phyloP scores from a whole-genome alignment of 2,113 vertebrate genomes.

The Mugil cephalus region DNA sequence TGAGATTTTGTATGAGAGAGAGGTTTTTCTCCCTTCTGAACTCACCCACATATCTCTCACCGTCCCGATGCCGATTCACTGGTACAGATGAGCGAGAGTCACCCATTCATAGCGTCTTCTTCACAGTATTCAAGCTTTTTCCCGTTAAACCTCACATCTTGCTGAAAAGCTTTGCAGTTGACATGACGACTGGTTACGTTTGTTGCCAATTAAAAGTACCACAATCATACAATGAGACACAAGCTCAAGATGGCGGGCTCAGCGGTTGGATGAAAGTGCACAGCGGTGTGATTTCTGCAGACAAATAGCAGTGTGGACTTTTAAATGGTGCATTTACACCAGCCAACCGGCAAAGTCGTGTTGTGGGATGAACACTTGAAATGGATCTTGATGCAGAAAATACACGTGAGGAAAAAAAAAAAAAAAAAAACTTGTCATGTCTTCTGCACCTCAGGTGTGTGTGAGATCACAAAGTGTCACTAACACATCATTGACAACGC shows the following conservation, averaged over 20 bases:
- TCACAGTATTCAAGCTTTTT: background rate
- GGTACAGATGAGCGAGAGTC: slow-evolving; percentile 23
- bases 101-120: background rate
- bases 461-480: slow-evolving; percentile 72
- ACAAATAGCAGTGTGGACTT: background rate
- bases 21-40: slow-evolving; percentile 11
- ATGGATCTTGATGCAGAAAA: slow-evolving; percentile 37
- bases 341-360: slow-evolving; percentile 17
- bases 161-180: background rate
- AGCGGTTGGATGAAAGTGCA: background rate
- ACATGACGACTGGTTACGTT: slow-evolving; percentile 7
- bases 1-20: background rate
- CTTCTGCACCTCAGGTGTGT: slow-evolving; percentile 53
- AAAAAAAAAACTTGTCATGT: slow-evolving; percentile 46
- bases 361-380: slow-evolving; percentile 41
- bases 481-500: slow-evolving; percentile 42
- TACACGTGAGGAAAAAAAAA: slow-evolving; percentile 46
- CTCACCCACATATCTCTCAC: background rate
- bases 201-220: slow-evolving; percentile 7
- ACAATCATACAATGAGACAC: background rate
- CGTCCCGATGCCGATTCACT: slow-evolving; percentile 7
- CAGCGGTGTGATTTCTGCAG: slow-evolving; percentile 6
- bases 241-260: background rate
- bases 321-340: slow-evolving; percentile 43
- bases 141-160: background rate